A percentile compares a stretch with the other conserved stretches of the same genome.
phyloP scores from a whole-genome alignment of 2,113 vertebrate genomes.

The Symphodus melops region DNA sequence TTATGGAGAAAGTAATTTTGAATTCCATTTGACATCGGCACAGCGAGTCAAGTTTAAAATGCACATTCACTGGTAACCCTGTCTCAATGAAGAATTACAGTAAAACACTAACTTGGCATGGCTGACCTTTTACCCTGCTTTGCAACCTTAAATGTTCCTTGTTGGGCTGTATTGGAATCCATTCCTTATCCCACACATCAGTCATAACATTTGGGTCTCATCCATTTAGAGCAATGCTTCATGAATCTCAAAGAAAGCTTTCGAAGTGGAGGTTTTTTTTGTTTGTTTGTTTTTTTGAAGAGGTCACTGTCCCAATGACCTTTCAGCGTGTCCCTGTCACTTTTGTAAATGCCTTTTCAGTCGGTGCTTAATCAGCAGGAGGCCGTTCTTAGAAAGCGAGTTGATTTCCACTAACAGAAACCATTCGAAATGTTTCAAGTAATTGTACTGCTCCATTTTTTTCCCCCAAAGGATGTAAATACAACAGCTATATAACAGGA shows the following conservation, averaged over 20 bases:
- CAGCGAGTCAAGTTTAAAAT: too few species aligned
- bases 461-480: slow-evolving; percentile 20
- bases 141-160: neutral
- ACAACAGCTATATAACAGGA: slow-evolving; percentile 17
- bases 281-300: neutral
- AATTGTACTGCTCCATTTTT: slow-evolving; percentile 27
- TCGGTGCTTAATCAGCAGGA: slow-evolving; percentile 5
- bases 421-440: slow-evolving; percentile 29
- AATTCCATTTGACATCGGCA: too few species aligned
- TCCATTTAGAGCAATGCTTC: slow-evolving; percentile 1
- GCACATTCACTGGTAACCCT: too few species aligned
- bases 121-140: neutral
- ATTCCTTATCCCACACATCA: slow-evolving; percentile 6
- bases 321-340: neutral
- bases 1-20: too few species aligned
- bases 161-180: neutral
- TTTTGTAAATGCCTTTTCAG: neutral
- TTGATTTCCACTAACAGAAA: slow-evolving; percentile 13
- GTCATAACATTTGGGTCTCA: slow-evolving; percentile 16
- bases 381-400: slow-evolving; percentile 24
- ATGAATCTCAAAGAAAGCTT: slow-evolving; percentile 5
- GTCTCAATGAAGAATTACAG: too few species aligned
- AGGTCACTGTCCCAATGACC: neutral
- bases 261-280: neutral
- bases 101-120: too few species aligned